These are phyloP conservation scores for Pardalotus punctatus DNA, from an alignment of 2,113 vertebrate species.

Conservation along the genomic window DNA sequence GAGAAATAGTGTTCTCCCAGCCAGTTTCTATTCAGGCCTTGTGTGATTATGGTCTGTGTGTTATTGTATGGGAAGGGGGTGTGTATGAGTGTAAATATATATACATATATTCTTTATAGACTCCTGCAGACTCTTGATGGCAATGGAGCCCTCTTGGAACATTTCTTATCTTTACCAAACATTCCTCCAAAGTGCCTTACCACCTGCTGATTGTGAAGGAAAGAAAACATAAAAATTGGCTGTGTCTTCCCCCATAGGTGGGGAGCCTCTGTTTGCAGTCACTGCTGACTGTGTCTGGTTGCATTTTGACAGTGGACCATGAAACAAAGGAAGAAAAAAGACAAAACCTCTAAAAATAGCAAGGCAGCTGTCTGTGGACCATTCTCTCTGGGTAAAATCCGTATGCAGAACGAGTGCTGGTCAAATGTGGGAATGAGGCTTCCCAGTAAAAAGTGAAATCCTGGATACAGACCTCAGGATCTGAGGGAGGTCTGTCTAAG, in stretches of 20 bases:
- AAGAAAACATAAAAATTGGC: background rate
- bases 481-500: background rate
- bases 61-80: background rate
- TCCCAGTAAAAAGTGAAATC: background rate
- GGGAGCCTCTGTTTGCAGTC: background rate
- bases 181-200: background rate
- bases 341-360: background rate
- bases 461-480: background rate
- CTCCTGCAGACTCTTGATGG: background rate
- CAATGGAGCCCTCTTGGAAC: background rate
- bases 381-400: background rate
- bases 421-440: background rate
- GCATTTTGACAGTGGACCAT: background rate
- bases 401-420: background rate
- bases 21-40: background rate
- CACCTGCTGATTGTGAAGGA: background rate
- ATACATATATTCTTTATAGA: background rate
- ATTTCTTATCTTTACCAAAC: background rate
- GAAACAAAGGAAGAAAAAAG: background rate
- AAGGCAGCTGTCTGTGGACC: background rate
- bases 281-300: background rate
- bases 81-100: background rate
- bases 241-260: rapidly evolving
- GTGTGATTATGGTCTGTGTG: background rate
- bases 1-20: background rate